Base-by-base conservation (phyloP, 2,888 invertebrate species). In the Agriopis leucophaearia region DNA sequence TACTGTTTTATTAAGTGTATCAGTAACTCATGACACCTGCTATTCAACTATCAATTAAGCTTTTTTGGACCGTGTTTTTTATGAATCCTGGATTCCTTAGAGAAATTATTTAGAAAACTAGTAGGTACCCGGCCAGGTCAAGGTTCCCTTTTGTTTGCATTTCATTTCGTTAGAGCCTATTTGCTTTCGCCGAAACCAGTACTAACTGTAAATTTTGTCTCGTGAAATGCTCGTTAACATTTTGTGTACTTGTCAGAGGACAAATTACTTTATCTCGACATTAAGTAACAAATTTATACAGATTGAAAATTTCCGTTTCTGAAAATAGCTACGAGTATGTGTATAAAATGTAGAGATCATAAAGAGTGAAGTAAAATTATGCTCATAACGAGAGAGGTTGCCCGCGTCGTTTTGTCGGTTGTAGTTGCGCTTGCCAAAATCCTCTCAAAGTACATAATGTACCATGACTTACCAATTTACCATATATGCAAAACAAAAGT, bases 261-360 rank as follows among this genome's bases (percentile, higher is more conserved):
- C 44, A 58, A 64, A 50, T 48, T 15, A 38, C 8, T 35, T 52
- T 47, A 47, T 47, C 18, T 40, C 45, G 42, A 55, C 47, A 48
- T 55, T 48, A 54, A 48, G 36, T 48, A 15, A 16, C 38, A 47
- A 58, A 58, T 58, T n/a, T 59, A 42, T 9, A 59, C 27, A 59
- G 47, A 59, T 50, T 59, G 50, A 59, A 59, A 59, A 50, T 59
- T 59, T 59, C 59, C 59, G 59, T 59, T 50, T 50, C 40, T 27
- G 16, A 40, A 59, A 50, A 59, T 38, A 42, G 16, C 36, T 9
- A 18, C 48, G 48, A 42, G 40, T 59, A 59, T 50, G n/a, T n/a
- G n/a, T n/a, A n/a, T n/a, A n/a, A 42, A 59, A 59, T 50, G 50
- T 59, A 50, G 50, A 27, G 27, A n/a, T 50, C 59, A 59, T 59